phyloP scores from a whole-genome alignment of 2,113 vertebrate species.

The Brachyhypopomus gauderio region DNA sequence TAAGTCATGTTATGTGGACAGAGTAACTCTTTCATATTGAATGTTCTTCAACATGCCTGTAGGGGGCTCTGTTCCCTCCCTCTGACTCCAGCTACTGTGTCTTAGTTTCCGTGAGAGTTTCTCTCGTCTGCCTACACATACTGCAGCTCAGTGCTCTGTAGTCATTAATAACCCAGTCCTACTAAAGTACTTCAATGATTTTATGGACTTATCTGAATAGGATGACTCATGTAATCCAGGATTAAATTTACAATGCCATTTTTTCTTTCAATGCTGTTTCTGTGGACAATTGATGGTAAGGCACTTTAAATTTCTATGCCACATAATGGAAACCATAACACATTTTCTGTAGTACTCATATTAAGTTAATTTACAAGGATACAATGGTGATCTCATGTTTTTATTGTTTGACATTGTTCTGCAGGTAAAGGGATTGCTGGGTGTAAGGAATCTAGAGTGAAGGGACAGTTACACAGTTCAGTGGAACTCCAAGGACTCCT shows the following conservation, averaged over 20 bases:
- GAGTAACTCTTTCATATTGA: constrained; percentile 16
- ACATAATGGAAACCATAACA: background rate
- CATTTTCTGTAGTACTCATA: background rate
- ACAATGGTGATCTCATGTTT: background rate
- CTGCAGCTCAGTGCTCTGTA: background rate
- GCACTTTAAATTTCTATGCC: background rate
- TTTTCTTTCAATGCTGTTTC: constrained; percentile 32
- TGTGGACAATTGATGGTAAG: constrained; percentile 35
- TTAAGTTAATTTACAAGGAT: background rate
- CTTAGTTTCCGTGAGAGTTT: background rate
- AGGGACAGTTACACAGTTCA: constrained; percentile 16
- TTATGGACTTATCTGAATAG: background rate
- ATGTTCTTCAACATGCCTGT: background rate
- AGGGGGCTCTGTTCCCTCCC: background rate
- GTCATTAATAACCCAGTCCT: background rate
- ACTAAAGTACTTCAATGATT: background rate
- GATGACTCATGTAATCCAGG: background rate
- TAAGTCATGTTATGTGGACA: constrained; percentile 12
- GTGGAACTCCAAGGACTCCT: constrained; percentile 19
- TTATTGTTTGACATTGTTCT: background rate
- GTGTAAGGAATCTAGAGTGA: background rate
- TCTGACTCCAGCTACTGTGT: background rate
- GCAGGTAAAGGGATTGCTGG: background rate
- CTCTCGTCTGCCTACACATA: background rate
- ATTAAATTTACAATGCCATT: constrained; percentile 32